Conservation (phyloP, 2,797 vertebrate genomes). For the Urosaurus nigricauda region DNA sequence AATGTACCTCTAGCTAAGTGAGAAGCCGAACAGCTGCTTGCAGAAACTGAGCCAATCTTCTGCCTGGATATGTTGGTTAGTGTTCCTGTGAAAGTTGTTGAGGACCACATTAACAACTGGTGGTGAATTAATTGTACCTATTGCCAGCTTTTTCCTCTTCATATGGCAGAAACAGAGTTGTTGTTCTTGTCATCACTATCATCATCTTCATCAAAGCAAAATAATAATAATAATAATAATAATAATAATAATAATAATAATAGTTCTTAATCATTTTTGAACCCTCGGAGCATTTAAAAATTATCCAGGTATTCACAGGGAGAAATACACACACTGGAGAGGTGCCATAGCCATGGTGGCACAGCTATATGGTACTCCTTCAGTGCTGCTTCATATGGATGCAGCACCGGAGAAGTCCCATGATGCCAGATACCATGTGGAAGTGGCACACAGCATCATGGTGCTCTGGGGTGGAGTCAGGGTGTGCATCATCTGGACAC, state of each 20-base stretch:
- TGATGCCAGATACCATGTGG: no score
- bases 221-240: conserved; percentile 40
- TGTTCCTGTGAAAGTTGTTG: conserved; percentile 62
- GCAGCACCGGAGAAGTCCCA: no score
- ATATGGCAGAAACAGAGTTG: conserved; percentile 53
- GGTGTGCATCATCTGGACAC: no score
- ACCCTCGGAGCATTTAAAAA: conserved; percentile 65
- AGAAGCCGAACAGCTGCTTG: conserved; percentile 67
- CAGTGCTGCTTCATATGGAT: no score
- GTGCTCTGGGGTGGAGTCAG: no score
- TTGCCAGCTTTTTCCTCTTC: conserved; percentile 45
- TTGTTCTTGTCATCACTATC: background rate
- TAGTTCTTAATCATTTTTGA: conserved; percentile 57
- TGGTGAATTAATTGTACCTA: conserved; percentile 70
- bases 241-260: conserved; percentile 46
- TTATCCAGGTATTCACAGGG: conserved; percentile 61
- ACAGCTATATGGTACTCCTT: no score
- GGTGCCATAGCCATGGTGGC: no score
- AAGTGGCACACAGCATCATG: no score
- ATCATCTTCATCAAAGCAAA: background rate
- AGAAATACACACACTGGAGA: conserved; percentile 40
- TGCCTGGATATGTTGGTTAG: conserved; percentile 67
- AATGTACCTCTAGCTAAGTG: conserved; percentile 72
- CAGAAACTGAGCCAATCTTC: conserved; percentile 69
- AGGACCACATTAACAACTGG: conserved; percentile 64